A percentile compares a stretch with the other conserved stretches of the same genome.
Evolutionary conservation across 2,888 invertebrate species (phyloP).

Genomic region (Platycheirus rosarum): DNA sequence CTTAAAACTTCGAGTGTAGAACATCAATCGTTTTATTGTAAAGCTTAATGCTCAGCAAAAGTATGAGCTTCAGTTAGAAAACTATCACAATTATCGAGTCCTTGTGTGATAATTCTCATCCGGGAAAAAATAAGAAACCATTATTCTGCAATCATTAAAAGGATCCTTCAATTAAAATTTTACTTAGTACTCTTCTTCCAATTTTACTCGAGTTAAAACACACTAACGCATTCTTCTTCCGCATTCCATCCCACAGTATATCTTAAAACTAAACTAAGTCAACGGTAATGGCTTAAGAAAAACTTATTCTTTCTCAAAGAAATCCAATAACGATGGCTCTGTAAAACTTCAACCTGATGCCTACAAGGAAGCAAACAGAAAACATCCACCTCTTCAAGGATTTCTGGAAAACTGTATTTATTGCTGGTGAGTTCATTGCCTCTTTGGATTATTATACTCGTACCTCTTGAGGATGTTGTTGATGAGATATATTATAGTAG

Average conservation of each 20-base stretch:
- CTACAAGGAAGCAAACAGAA: constrained; percentile 1
- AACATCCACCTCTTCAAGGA: constrained; percentile 14
- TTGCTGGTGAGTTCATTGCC: constrained; percentile 18
- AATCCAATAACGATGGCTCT: constrained; percentile 2
- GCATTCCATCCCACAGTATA: background rate
- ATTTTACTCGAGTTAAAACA: constrained; percentile 19
- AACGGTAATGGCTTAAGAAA: background rate
- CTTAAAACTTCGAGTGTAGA: no score
- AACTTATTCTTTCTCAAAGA: constrained; percentile 21
- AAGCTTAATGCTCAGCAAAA: no score
- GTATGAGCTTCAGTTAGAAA: constrained; percentile 21
- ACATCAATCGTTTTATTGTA: no score
- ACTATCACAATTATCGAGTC: constrained; percentile 13
- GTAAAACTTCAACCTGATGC: constrained; percentile 15
- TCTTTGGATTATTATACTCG: constrained; percentile 13
- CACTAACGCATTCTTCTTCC: constrained; percentile 25
- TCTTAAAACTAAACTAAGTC: background rate
- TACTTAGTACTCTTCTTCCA: constrained; percentile 35
- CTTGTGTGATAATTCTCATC: constrained; percentile 1
- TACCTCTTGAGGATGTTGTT: constrained; percentile 12
- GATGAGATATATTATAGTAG: constrained; percentile 39
- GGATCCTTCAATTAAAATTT: constrained; percentile 51
- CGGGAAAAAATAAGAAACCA: constrained; percentile 14
- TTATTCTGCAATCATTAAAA: constrained; percentile 50
- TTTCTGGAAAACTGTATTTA: constrained; percentile 26